Percentiles rank a stretch among this genome's conserved stretches.
Evolutionary conservation across 1,140 invertebrate species (phyloP).

Genomic region (Heliconius melpomene): DNA sequence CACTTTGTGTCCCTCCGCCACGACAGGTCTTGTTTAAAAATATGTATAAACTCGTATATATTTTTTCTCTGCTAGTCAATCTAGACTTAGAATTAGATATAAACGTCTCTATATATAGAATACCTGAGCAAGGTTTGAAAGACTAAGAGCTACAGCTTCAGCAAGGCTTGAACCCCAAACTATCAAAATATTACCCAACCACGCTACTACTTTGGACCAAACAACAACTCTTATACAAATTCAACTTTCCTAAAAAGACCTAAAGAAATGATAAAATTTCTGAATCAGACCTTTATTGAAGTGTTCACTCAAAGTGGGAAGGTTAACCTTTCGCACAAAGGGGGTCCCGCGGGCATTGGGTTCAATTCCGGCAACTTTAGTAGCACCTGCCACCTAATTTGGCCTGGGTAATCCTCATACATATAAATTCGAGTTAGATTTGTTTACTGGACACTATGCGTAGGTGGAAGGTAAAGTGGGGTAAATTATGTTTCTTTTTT

Average conservation of each 20-base stretch:
- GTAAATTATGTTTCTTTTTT: not conserved
- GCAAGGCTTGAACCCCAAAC: not conserved
- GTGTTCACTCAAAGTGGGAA: slow-evolving; percentile 19
- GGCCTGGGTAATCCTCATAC: slow-evolving; percentile 47
- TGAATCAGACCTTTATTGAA: slow-evolving; percentile 27
- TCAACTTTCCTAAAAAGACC: not conserved
- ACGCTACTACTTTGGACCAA: not conserved
- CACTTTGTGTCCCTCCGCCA: no score
- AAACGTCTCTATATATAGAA: no score
- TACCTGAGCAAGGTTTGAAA: no score
- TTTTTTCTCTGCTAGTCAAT: no score
- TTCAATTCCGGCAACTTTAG: slow-evolving; percentile 42
- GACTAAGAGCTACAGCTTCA: not conserved
- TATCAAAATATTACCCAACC: not conserved
- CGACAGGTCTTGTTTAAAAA: no score
- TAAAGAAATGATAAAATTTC: slow-evolving; percentile 27
- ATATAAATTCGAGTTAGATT: slow-evolving; percentile 45
- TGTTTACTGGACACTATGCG: slow-evolving; percentile 16
- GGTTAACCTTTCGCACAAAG: slow-evolving; percentile 37
- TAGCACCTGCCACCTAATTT: slow-evolving; percentile 50
- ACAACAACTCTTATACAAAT: not conserved
- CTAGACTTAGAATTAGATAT: no score
- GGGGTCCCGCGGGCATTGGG: slow-evolving; percentile 35
- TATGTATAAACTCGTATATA: no score
- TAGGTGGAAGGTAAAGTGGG: not conserved